A percentile compares a stretch with the other conserved stretches of the same genome.
Evolutionary conservation across 2,113 vertebrate species (phyloP).

Genomic region (Burhinus oedicnemus): DNA sequence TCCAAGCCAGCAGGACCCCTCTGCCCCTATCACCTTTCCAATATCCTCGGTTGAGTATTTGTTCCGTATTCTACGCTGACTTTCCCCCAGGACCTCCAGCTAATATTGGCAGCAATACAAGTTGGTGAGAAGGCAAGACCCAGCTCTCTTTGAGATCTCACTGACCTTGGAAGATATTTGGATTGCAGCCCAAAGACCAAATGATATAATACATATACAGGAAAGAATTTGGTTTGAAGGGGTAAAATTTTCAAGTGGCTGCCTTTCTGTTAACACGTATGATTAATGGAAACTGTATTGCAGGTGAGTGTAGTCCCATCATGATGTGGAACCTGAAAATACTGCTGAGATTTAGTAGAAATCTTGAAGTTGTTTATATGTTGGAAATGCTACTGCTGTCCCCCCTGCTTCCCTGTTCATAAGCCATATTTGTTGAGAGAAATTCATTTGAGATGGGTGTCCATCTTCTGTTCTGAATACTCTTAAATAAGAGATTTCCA

Average conservation of each 20-base stretch:
- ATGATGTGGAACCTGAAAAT: background rate
- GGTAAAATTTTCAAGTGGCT: background rate
- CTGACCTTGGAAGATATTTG: slow-evolving; percentile 60
- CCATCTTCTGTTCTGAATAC: background rate
- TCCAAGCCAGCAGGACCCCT: background rate
- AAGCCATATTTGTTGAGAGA: background rate
- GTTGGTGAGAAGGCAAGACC: slow-evolving; percentile 14
- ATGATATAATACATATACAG: slow-evolving; percentile 32
- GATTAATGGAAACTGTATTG: background rate
- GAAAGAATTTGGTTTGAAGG: slow-evolving; percentile 46
- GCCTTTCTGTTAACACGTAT: background rate
- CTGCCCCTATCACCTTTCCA: background rate
- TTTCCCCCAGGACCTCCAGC: background rate
- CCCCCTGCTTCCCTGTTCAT: rapidly evolving
- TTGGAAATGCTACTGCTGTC: background rate
- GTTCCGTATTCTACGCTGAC: background rate
- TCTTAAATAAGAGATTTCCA: background rate
- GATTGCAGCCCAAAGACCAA: slow-evolving; percentile 41
- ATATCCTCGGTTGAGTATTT: background rate
- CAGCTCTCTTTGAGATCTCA: slow-evolving; percentile 30
- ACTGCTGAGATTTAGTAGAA: background rate
- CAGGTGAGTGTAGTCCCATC: background rate
- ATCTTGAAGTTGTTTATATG: background rate
- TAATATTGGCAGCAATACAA: slow-evolving; percentile 19
- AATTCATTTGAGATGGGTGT: background rate